A percentile compares a stretch with the other conserved stretches of the same genome.
Evolutionary conservation across 2,113 vertebrate species (phyloP).

Genomic region (Cinclus mexicanus): DNA sequence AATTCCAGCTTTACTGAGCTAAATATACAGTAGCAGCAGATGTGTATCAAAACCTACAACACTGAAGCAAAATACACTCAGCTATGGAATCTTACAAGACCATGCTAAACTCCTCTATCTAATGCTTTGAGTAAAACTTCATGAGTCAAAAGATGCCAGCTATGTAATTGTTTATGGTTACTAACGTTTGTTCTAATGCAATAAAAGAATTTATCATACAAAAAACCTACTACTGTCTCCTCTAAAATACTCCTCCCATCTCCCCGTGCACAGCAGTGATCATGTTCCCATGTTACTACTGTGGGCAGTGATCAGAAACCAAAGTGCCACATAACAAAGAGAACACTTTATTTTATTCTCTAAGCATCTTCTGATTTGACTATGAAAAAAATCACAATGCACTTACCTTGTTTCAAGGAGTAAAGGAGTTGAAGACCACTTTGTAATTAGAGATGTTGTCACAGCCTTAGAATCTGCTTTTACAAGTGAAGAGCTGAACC

Average conservation of each 20-base stretch:
- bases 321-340: neutral
- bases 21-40: neutral
- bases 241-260: neutral
- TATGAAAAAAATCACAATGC: neutral
- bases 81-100: neutral
- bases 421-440: slow-evolving; percentile 91
- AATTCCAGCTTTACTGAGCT: neutral
- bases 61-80: neutral
- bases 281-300: neutral
- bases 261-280: neutral
- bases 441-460: slow-evolving; percentile 91
- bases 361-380: neutral
- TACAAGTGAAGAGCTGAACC: slow-evolving; percentile 73
- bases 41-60: accelerated
- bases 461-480: slow-evolving; percentile 91
- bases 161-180: neutral
- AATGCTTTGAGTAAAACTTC: neutral
- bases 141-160: neutral
- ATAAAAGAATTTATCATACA: neutral
- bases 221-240: neutral
- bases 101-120: neutral
- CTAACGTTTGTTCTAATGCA: neutral
- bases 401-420: slow-evolving; percentile 92
- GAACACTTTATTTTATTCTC: neutral
- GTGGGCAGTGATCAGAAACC: neutral